These are phyloP conservation scores for Globia sparganii DNA, from an alignment of 2,888 invertebrate genomes.

Conservation along the genomic window DNA sequence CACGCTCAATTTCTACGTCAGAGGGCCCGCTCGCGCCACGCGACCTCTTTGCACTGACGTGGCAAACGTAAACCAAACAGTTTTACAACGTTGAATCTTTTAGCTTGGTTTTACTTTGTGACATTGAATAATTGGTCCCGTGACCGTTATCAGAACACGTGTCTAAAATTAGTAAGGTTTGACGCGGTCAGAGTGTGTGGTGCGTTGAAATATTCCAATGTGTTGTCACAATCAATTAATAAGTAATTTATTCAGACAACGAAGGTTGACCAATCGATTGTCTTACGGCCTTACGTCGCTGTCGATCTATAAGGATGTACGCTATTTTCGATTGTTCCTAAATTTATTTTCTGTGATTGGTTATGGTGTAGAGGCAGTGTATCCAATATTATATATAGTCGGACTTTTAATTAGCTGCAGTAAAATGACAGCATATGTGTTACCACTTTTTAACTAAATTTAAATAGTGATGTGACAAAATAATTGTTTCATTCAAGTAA, in stretches of 20 bases:
- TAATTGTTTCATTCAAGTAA: too few relatives aligned
- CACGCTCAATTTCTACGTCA: conserved; percentile 4
- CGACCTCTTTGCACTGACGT: not conserved
- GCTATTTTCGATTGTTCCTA: not conserved
- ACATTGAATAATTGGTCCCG: not conserved
- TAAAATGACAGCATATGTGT: too few relatives aligned
- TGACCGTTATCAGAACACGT: not conserved
- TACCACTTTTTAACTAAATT: too few relatives aligned
- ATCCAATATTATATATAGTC: not conserved
- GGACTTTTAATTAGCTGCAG: too few relatives aligned
- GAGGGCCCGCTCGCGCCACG: conserved; percentile 8
- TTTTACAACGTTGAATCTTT: not conserved
- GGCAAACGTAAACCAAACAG: too few relatives aligned
- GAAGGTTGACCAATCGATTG: not conserved
- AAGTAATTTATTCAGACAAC: not conserved
- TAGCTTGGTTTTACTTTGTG: not conserved
- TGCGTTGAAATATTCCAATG: not conserved
- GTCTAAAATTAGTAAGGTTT: not conserved
- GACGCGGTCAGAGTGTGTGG: not conserved
- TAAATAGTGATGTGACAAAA: too few relatives aligned
- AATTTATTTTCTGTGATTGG: not conserved
- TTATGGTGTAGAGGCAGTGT: not conserved
- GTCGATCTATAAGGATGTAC: not conserved
- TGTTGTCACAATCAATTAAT: not conserved
- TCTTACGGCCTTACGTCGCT: not conserved